Evolutionary conservation across 2,797 vertebrate genomes (phyloP).

Genomic region (Sphenodon punctatus): DNA sequence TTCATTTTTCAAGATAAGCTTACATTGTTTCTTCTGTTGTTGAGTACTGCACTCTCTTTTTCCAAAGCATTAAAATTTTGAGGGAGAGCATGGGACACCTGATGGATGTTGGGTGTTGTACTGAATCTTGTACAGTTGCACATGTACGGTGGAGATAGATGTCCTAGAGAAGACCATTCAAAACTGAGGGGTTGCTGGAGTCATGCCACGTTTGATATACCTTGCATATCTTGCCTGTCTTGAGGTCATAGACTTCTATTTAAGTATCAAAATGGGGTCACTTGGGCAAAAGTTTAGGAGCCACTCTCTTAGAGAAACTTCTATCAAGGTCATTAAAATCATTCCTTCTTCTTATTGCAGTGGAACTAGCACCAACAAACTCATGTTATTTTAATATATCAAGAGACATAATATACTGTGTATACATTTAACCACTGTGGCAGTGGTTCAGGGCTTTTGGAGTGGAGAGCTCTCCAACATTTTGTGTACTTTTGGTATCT

Average conservation of each 20-base stretch:
- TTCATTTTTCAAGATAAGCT: background rate
- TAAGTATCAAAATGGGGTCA: too few species aligned
- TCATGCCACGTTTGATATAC: too few species aligned
- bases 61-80: background rate
- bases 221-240: too few species aligned
- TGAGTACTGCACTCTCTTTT: background rate
- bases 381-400: accelerated
- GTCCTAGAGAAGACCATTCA: background rate
- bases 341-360: background rate
- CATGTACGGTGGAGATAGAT: background rate
- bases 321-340: background rate
- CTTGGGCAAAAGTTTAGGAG: too few species aligned
- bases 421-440: too few species aligned
- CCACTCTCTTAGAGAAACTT: too few species aligned
- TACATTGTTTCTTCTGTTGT: background rate
- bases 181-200: too few species aligned
- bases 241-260: too few species aligned
- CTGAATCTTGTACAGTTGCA: accelerated
- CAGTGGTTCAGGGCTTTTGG: too few species aligned
- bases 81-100: background rate
- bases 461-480: too few species aligned
- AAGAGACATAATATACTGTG: background rate
- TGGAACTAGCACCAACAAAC: background rate
- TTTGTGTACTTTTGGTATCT: too few species aligned
- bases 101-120: background rate